phyloP scores from a whole-genome alignment of 2,888 invertebrate genomes.

The Azorinus chamasolen region DNA sequence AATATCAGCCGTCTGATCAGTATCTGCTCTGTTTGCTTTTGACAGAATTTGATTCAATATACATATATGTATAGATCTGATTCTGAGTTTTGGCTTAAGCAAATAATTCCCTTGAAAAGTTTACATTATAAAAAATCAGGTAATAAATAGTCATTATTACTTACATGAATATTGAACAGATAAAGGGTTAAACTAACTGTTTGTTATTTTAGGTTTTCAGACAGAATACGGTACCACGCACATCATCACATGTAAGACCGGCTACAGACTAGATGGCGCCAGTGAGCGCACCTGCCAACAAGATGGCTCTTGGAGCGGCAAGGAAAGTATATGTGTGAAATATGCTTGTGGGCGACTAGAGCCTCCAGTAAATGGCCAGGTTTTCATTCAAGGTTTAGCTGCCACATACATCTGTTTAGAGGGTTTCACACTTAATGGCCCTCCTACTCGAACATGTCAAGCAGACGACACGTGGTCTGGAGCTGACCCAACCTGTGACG shows the following conservation, averaged over 20 bases:
- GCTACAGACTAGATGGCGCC: constrained; percentile 95
- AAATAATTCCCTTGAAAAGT: too few relatives aligned
- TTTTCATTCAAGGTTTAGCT: constrained; percentile 33
- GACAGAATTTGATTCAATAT: neutral
- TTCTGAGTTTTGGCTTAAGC: too few relatives aligned
- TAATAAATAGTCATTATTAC: too few relatives aligned
- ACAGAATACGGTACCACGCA: constrained; percentile 68
- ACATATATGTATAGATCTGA: neutral
- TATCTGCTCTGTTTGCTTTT: too few relatives aligned
- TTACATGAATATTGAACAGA: too few relatives aligned
- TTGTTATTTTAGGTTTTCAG: constrained; percentile 55
- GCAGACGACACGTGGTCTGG: constrained; percentile 82
- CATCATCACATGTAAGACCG: constrained; percentile 94
- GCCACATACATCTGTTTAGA: constrained; percentile 92
- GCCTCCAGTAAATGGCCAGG: constrained; percentile 61
- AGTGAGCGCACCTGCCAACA: constrained; percentile 90
- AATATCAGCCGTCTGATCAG: neutral
- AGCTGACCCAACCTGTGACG: constrained; percentile 75
- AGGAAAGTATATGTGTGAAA: constrained; percentile 73
- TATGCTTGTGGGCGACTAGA: constrained; percentile 66
- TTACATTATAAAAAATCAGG: too few relatives aligned
- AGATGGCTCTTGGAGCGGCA: constrained; percentile 82
- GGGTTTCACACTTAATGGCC: constrained; percentile 95
- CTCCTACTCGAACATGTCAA: constrained; percentile 91
- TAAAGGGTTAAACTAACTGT: neutral